Conservation (phyloP, 2,113 vertebrate genomes). For the Mobula hypostoma region DNA sequence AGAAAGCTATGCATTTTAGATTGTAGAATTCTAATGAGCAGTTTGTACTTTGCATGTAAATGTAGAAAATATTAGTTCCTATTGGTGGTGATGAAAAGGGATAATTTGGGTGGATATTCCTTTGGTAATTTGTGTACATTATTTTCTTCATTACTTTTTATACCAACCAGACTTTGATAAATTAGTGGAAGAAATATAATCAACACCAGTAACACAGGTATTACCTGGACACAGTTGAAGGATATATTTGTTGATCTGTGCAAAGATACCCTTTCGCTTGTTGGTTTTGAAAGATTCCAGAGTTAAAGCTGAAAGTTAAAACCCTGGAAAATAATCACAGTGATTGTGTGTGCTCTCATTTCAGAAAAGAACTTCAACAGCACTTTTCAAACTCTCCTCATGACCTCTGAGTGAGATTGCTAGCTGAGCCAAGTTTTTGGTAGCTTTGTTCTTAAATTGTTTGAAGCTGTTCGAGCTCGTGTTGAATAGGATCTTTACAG, state of each 20-base stretch:
- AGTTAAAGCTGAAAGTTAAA: not conserved
- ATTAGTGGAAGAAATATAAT: not conserved
- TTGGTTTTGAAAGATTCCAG: not conserved
- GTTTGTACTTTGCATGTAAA: not conserved
- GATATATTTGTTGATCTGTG: not conserved
- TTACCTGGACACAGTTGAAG: not conserved
- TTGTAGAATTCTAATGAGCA: not conserved
- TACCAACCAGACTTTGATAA: not conserved
- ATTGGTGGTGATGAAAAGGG: not conserved
- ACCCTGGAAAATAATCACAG: not conserved
- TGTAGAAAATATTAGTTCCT: not conserved
- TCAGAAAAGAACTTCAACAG: not conserved
- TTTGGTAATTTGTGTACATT: not conserved
- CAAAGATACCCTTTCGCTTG: not conserved
- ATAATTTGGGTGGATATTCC: not conserved
- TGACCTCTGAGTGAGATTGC: not conserved
- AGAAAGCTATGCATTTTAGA: not conserved
- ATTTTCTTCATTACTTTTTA: not conserved
- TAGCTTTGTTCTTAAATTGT: not conserved
- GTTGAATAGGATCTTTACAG: not conserved
- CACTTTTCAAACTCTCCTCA: not conserved
- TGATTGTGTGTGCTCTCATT: not conserved
- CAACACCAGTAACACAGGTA: not conserved
- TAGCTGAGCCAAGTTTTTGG: not conserved
- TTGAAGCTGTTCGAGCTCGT: slow-evolving; percentile 23